Evolutionary conservation across 2,888 invertebrate genomes (phyloP).

Genomic region (Metallyticus violacea): DNA sequence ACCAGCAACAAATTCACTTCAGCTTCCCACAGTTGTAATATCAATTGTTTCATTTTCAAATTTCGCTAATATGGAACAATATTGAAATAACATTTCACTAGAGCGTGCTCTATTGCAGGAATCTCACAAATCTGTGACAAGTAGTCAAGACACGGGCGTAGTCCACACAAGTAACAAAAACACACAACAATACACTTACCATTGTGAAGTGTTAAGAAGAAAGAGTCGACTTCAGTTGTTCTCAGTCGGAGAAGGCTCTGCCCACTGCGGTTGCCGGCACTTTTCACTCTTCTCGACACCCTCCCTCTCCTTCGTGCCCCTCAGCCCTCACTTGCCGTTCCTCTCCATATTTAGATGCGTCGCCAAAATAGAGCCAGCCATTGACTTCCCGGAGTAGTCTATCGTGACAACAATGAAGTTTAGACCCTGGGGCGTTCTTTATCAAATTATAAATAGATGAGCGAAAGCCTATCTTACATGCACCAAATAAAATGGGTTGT

Average conservation of each 20-base stretch:
- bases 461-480: background rate
- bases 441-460: background rate
- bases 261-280: constrained; percentile 21
- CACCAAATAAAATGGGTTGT: background rate
- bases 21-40: background rate
- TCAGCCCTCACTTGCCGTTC: background rate
- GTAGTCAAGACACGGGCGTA: background rate
- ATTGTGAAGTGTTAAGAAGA: constrained; percentile 25
- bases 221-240: constrained; percentile 22
- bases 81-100: background rate
- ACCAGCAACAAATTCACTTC: too few relatives aligned
- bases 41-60: background rate
- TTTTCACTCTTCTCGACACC: constrained; percentile 22
- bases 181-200: constrained; percentile 23
- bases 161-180: background rate
- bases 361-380: constrained; percentile 21
- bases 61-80: background rate
- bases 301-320: background rate
- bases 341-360: constrained; percentile 19
- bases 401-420: constrained; percentile 1
- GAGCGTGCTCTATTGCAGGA: background rate
- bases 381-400: background rate
- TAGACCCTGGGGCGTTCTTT: background rate
- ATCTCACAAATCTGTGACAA: background rate
- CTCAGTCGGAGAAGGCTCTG: constrained; percentile 28